Evolutionary conservation across 1,140 invertebrate species (phyloP).

Genomic region (Drosophila pseudoananassae): DNA sequence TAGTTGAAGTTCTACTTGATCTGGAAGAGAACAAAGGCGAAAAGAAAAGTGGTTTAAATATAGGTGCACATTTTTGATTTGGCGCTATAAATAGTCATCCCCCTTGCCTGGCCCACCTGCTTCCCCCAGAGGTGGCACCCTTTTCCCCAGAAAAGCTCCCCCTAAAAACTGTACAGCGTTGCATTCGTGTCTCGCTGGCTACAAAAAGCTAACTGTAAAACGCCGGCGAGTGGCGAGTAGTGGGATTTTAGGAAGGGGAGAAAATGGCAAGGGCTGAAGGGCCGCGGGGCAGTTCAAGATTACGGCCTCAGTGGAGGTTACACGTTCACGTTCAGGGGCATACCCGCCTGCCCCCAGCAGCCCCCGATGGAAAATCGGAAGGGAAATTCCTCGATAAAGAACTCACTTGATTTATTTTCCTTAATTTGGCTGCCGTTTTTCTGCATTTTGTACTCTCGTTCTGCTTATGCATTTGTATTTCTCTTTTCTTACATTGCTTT

Average conservation of each 20-base stretch:
- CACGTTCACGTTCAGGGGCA: constrained; percentile 80
- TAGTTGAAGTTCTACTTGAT: constrained; percentile 73
- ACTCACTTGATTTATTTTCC: constrained; percentile 43
- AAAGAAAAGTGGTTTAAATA: constrained; percentile 3
- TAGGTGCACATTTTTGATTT: constrained; percentile 25
- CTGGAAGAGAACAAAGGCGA: constrained; percentile 44
- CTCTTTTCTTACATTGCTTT: constrained; percentile 19
- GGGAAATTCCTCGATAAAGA: constrained; percentile 29
- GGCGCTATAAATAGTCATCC: constrained; percentile 41
- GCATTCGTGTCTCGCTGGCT: constrained; percentile 55
- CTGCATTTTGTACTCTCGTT: constrained; percentile 66
- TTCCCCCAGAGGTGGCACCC: not conserved
- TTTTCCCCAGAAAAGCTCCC: constrained; percentile 17
- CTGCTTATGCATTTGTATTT: constrained; percentile 16
- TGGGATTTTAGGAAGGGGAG: not conserved
- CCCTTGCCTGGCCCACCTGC: constrained; percentile 4
- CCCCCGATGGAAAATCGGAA: not conserved
- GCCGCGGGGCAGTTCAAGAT: constrained; percentile 68
- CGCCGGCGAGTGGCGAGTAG: constrained; percentile 38
- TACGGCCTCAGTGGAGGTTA: constrained; percentile 80
- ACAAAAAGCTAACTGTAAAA: constrained; percentile 47
- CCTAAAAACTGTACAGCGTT: constrained; percentile 37
- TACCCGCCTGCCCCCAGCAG: not conserved
- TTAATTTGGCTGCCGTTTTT: constrained; percentile 44
- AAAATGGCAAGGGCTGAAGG: not conserved